A percentile compares a stretch with the other conserved stretches of the same genome.
Evolutionary conservation across 2,113 vertebrate genomes (phyloP).

Genomic region (Argyrosomus japonicus): DNA sequence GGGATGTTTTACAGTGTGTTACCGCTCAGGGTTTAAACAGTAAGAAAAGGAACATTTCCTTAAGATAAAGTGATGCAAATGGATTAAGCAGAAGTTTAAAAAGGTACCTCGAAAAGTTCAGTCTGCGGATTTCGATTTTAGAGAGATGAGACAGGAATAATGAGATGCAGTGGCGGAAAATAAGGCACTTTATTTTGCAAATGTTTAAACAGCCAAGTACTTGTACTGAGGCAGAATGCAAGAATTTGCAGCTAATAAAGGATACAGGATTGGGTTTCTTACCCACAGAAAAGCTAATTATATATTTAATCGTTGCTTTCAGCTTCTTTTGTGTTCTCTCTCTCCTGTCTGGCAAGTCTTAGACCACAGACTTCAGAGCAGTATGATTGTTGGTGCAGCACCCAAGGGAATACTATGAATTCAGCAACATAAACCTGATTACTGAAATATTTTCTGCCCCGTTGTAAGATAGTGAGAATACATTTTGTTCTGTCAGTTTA

Average conservation of each 20-base stretch:
- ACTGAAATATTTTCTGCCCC: conserved; percentile 7
- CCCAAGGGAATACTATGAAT: conserved; percentile 7
- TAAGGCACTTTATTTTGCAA: neutral
- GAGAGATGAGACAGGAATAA: neutral
- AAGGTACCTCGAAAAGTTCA: neutral
- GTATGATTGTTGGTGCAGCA: conserved; percentile 14
- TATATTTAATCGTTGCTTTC: neutral
- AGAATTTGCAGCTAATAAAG: neutral
- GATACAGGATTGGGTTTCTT: neutral
- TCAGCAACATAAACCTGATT: neutral
- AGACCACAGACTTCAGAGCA: conserved; percentile 20
- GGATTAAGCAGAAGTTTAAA: neutral
- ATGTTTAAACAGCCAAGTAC: neutral
- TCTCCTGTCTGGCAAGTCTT: neutral
- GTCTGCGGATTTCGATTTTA: neutral
- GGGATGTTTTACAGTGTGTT: neutral
- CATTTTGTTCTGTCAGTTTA: conserved; percentile 12
- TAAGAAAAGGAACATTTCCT: neutral
- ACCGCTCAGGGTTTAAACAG: neutral
- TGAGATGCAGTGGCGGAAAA: neutral
- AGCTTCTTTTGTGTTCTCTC: neutral
- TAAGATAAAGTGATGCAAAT: neutral
- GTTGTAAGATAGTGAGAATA: neutral
- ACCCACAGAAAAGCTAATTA: neutral
- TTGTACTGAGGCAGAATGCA: neutral